Evolutionary conservation across 2,113 vertebrate species (phyloP).

Genomic region (Zosterops hypoxanthus): DNA sequence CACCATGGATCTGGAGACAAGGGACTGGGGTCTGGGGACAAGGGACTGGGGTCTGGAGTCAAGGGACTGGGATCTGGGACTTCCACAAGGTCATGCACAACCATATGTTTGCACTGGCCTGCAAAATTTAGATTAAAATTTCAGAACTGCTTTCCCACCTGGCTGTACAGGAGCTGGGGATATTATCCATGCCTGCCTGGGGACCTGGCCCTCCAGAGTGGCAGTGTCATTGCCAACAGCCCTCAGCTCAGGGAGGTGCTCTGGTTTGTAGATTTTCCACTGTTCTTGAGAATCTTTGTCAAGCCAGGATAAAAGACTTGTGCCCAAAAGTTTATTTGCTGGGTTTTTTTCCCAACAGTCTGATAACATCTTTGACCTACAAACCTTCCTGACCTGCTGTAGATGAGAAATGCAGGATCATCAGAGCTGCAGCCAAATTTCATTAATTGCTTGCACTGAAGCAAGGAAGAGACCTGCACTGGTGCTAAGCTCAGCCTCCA

Average conservation of each 20-base stretch:
- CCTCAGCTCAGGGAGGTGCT: not conserved
- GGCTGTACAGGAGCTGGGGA: not conserved
- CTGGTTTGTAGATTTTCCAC: not conserved
- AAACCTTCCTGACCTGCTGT: not conserved
- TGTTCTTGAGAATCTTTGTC: not conserved
- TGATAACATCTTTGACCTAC: not conserved
- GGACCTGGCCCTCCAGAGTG: not conserved
- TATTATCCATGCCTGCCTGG: fast-evolving
- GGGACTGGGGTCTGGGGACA: not conserved
- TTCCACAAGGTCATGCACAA: not conserved
- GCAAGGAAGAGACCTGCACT: fast-evolving
- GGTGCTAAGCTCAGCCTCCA: not conserved
- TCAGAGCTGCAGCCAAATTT: not conserved
- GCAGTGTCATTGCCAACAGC: not conserved
- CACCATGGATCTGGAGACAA: not conserved
- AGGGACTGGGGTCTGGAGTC: not conserved
- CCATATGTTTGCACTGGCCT: not conserved
- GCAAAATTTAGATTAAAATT: not conserved
- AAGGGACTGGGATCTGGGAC: not conserved
- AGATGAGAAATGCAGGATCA: not conserved
- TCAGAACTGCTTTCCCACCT: not conserved
- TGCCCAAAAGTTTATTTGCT: not conserved
- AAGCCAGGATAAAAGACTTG: not conserved
- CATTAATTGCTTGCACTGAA: not conserved
- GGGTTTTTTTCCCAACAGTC: not conserved